A percentile compares a stretch with the other conserved stretches of the same genome.
Conservation (phyloP, 2,113 vertebrate species). For the Phylloscopus whistleri region DNA sequence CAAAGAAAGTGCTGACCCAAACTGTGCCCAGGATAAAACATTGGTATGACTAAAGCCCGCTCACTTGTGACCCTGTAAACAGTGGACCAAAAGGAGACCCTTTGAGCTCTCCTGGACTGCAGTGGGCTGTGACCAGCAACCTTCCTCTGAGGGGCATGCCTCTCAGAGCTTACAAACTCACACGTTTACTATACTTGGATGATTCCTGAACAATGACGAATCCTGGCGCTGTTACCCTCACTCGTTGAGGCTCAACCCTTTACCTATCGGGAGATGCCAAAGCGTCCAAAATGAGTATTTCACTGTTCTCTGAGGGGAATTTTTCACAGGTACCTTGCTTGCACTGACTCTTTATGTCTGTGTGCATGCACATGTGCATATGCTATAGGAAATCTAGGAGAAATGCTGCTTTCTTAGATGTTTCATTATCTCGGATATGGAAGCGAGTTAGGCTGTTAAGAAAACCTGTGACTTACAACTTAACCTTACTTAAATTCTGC, state of each 20-base stretch:
- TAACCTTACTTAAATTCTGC: background rate
- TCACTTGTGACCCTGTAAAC: too few species aligned
- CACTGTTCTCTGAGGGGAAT: background rate
- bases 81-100: too few species aligned
- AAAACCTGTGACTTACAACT: background rate
- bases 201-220: rapidly evolving
- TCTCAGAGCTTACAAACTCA: background rate
- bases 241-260: background rate
- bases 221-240: background rate
- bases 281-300: background rate
- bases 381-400: background rate
- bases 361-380: background rate
- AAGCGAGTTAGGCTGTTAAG: rapidly evolving
- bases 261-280: rapidly evolving
- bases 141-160: background rate
- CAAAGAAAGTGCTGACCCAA: too few species aligned
- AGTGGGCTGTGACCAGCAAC: rapidly evolving
- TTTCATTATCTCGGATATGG: background rate
- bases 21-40: background rate
- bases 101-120: background rate
- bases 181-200: background rate
- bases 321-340: background rate
- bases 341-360: background rate
- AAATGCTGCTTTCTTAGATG: background rate
- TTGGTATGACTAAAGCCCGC: background rate